Evolutionary conservation across 2,888 invertebrate species (phyloP), one percentile per base, ranked within the genome.

Genomic region (Drosophila longiperda): DNA sequence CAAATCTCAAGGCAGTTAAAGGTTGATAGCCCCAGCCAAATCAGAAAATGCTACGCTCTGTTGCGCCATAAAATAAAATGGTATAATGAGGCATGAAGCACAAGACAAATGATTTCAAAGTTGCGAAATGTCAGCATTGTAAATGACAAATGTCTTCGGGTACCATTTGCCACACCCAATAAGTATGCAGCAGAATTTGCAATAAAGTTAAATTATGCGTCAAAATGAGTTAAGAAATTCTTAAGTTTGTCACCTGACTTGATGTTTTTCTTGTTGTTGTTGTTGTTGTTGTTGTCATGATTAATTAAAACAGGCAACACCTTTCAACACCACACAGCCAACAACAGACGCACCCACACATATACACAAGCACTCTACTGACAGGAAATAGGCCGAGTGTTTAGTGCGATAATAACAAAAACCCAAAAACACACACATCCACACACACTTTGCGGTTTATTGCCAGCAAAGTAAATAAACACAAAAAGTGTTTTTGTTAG

Each of bases 191-290:
- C 78, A 81, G 59, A 82, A 76, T 87, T 79, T 65, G 69, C 66
- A 79, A 73, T 85, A 73, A 89, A 73, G 71, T 81, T 83, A 75
- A 83, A 83, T 89, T 89, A 83, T 72, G 89, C 87, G 73, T 71
- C 73, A 84, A 83, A 87, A 78, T 74, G 75, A 72, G 48, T 33
- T 29, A 26, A 29, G 66, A 63, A 73, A 83, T 76, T 84, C 76
- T 65, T 11, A 49, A 57, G 70, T 69, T 66, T 68, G 65, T 66
- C 79, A 82, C 52, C 66, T 59, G 50, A 45, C 5, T 45, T 45
- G 23, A 2, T 45, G 23, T n/a, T 40, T n/a, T n/a, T 40, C 7
- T 67, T 42, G 17, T 48, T 50, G 17, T 55, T 36, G 38, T 26
- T 55, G 26, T 49, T 48, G 52, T 67, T 64, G 49, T 53, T 40